phyloP scores from a whole-genome alignment of 2,888 invertebrate genomes.

The Belgica antarctica region DNA sequence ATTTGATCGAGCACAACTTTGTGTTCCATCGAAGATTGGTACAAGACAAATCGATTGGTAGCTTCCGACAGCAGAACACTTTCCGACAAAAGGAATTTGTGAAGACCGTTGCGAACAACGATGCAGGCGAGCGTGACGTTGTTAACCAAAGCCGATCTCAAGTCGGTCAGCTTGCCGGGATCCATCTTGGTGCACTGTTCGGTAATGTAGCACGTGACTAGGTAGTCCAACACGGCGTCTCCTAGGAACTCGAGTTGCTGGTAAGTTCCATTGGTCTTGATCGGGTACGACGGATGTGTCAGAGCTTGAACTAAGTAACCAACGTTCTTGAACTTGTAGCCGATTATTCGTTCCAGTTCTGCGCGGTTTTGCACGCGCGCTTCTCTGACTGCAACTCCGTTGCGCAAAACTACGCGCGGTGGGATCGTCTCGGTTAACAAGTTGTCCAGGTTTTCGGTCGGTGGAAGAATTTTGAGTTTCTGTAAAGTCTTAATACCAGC shows the following conservation, averaged over 20 bases:
- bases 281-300: conserved; percentile 87
- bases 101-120: conserved; percentile 79
- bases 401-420: conserved; percentile 45
- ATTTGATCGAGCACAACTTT: conserved; percentile 43
- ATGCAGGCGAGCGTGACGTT: conserved; percentile 92
- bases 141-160: conserved; percentile 93
- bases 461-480: conserved; percentile 64
- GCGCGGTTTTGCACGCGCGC: conserved; percentile 49
- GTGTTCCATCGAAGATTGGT: conserved; percentile 51
- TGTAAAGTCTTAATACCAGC: conserved; percentile 59
- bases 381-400: background rate
- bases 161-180: conserved; percentile 87
- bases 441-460: conserved; percentile 51
- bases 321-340: conserved; percentile 77
- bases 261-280: conserved; percentile 82
- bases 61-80: conserved; percentile 56
- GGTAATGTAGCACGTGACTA: conserved; percentile 83
- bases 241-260: conserved; percentile 89
- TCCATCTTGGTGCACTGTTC: conserved; percentile 67
- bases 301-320: conserved; percentile 84
- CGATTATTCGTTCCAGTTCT: conserved; percentile 62
- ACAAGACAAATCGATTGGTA: conserved; percentile 54
- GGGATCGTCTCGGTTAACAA: conserved; percentile 48
- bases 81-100: conserved; percentile 66
- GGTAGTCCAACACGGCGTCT: conserved; percentile 86